A percentile compares a stretch with the other conserved stretches of the same genome.
These are phyloP conservation scores for Tetranychus truncatus DNA, from an alignment of 2,888 invertebrate species.

Conservation along the genomic window DNA sequence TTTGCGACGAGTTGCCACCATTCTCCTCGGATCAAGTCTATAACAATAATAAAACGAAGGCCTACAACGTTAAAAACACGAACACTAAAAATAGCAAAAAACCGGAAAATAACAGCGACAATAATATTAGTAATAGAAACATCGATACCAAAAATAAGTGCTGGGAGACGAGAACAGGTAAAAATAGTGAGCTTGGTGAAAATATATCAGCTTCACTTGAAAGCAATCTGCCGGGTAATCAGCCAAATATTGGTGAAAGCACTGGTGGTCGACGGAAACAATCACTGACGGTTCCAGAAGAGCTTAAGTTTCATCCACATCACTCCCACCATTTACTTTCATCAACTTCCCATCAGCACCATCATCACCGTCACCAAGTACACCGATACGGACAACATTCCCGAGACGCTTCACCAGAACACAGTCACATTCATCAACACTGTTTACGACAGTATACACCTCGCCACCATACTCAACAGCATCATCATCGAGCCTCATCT, in stretches of 20 bases:
- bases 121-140: neutral
- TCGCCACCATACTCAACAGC: neutral
- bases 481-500: neutral
- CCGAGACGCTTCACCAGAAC: neutral
- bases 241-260: slow-evolving; percentile 10
- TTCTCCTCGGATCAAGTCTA: neutral
- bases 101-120: neutral
- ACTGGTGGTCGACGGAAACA: slow-evolving; percentile 13
- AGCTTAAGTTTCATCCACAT: slow-evolving; percentile 12
- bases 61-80: neutral
- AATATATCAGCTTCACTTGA: slow-evolving; percentile 4
- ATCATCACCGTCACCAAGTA: neutral
- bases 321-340: neutral
- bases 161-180: neutral
- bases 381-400: neutral
- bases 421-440: neutral
- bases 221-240: slow-evolving; percentile 1
- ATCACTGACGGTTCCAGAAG: slow-evolving; percentile 20
- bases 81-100: neutral
- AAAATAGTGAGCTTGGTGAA: neutral
- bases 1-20: neutral
- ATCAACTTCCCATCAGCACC: neutral
- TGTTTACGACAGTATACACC: neutral
- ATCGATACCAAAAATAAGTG: neutral
- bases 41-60: neutral